Percentiles rank a stretch among this genome's conserved stretches.
Conservation (phyloP, 2,888 invertebrate genomes). For the Tanytarsus gracilentus region DNA sequence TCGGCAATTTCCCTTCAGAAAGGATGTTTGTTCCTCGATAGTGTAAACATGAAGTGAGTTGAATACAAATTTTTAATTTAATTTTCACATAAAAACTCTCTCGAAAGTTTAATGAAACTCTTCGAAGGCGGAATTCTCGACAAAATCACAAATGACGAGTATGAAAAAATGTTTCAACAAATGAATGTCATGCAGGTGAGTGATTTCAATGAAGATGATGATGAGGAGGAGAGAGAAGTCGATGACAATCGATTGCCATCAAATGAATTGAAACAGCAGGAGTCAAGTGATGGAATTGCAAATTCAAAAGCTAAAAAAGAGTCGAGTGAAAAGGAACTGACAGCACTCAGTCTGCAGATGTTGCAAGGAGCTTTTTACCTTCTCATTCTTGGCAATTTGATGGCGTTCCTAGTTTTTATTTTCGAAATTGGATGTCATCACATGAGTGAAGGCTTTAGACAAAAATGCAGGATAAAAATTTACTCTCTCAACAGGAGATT, state of each 20-base stretch:
- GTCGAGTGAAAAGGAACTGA: conserved; percentile 38
- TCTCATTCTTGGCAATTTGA: conserved; percentile 52
- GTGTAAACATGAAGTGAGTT: conserved; percentile 58
- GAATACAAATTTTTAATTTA: not conserved
- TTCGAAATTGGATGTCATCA: conserved; percentile 36
- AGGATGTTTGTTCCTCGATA: conserved; percentile 65
- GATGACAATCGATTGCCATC: not conserved
- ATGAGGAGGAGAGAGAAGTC: no score
- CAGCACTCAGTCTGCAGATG: conserved; percentile 61
- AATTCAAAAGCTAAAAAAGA: conserved; percentile 21
- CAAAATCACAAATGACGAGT: conserved; percentile 68
- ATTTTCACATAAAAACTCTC: not conserved
- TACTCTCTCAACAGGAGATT: no score
- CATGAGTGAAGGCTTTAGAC: no score
- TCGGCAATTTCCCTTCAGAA: conserved; percentile 69
- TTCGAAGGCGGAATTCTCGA: conserved; percentile 68
- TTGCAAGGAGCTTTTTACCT: conserved; percentile 65
- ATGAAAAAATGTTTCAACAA: conserved; percentile 58
- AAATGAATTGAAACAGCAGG: no score
- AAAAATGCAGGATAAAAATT: no score
- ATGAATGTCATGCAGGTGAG: conserved; percentile 30
- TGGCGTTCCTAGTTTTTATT: conserved; percentile 40
- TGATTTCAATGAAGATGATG: not conserved
- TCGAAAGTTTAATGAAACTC: conserved; percentile 52
- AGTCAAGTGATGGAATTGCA: not conserved